phyloP scores from a whole-genome alignment of 2,888 invertebrate species.

The Malachius bipustulatus region DNA sequence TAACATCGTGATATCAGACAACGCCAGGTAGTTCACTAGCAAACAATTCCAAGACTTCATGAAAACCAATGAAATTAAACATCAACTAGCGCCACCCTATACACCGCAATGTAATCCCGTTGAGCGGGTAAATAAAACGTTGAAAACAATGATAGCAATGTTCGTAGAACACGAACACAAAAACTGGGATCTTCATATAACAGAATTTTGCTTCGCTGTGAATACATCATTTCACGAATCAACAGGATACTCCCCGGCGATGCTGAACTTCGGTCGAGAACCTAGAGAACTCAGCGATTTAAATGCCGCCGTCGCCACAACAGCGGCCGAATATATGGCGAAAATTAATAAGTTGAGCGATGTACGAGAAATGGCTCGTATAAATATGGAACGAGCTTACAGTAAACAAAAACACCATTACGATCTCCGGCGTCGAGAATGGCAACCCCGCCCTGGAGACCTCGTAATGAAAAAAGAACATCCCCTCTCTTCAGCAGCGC shows the following conservation, averaged over 20 bases:
- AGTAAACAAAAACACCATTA: too few relatives aligned
- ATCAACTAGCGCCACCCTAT: not conserved
- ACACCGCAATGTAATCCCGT: not conserved
- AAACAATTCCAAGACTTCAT: not conserved
- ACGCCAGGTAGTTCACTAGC: not conserved
- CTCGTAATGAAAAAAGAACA: too few relatives aligned
- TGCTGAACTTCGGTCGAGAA: not conserved
- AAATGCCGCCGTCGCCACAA: too few relatives aligned
- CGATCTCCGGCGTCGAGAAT: too few relatives aligned
- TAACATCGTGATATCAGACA: not conserved
- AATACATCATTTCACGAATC: not conserved
- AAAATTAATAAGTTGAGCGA: too few relatives aligned
- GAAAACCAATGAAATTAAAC: not conserved
- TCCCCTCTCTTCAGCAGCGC: too few relatives aligned
- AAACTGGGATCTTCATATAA: not conserved
- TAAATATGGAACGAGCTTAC: too few relatives aligned
- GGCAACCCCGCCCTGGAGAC: too few relatives aligned
- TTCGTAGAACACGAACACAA: not conserved
- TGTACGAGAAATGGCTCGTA: too few relatives aligned
- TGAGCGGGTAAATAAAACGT: not conserved
- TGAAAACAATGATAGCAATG: not conserved
- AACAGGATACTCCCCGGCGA: not conserved
- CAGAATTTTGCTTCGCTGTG: not conserved
- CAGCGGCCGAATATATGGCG: too few relatives aligned
- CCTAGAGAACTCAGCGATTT: not conserved